Conservation (phyloP, 64 coral and sea anemone genomes). For the Catalaphyllia jardinei region DNA sequence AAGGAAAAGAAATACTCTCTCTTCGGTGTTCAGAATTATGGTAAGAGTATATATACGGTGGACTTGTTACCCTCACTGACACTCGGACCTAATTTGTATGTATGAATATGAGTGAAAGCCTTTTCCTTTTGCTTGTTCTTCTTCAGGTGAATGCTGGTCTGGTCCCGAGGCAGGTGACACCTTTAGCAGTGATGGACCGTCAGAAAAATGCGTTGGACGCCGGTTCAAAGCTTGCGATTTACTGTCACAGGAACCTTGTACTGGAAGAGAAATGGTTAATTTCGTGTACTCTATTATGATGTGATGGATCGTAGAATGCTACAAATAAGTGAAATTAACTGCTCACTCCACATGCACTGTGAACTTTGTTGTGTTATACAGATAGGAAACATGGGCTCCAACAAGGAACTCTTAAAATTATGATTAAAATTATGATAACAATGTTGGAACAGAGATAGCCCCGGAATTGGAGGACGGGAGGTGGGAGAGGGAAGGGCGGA, state of each 20-base stretch:
- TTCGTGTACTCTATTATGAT: not conserved
- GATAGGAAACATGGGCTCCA: too few species aligned
- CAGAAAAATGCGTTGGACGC: conserved; percentile 4
- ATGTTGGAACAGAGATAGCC: too few species aligned
- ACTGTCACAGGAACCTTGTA: not conserved
- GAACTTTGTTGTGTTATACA: too few species aligned
- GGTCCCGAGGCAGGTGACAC: conserved; percentile 36
- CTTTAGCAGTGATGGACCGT: not conserved
- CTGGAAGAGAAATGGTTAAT: conserved; percentile 32
- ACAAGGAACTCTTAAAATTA: too few species aligned
- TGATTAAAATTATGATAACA: too few species aligned
- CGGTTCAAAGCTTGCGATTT: not conserved
- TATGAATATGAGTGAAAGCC: too few species aligned
- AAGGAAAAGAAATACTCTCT: conserved; percentile 19
- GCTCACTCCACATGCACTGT: too few species aligned
- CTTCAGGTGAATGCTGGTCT: conserved; percentile 54
- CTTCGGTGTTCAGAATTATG: conserved; percentile 50
- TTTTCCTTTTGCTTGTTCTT: not conserved
- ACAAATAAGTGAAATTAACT: too few species aligned
- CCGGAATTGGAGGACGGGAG: too few species aligned
- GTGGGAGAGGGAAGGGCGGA: too few species aligned
- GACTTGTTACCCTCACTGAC: too few species aligned
- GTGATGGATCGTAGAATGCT: not conserved
- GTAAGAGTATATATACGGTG: conserved; percentile 8
- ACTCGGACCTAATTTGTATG: too few species aligned